Percentiles rank a stretch among this genome's conserved stretches.
Evolutionary conservation across 1,140 invertebrate genomes (phyloP).

Genomic region (Bicyclus anynana): DNA sequence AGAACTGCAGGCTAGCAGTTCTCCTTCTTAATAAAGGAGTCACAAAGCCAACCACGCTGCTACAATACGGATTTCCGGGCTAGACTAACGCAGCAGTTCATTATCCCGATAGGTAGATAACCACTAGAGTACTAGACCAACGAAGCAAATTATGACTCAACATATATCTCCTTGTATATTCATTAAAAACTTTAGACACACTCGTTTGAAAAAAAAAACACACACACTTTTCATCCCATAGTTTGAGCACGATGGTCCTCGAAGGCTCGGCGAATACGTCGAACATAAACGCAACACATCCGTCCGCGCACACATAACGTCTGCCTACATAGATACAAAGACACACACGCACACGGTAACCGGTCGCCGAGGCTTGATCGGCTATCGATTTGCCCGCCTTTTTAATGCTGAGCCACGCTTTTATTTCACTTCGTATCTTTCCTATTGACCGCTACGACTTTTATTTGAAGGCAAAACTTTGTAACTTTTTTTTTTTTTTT

Average conservation of each 20-base stretch:
- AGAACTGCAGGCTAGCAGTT: too few species aligned
- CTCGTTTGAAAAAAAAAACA: slow-evolving; percentile 1
- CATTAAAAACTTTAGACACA: too few species aligned
- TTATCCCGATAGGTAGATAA: too few species aligned
- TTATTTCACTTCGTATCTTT: not conserved
- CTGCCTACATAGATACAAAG: too few species aligned
- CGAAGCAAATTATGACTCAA: too few species aligned
- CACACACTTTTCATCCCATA: slow-evolving; percentile 24
- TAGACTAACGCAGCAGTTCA: too few species aligned
- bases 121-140: too few species aligned
- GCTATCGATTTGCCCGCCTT: slow-evolving; percentile 48
- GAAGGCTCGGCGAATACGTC: slow-evolving; percentile 41
- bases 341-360: slow-evolving; percentile 29
- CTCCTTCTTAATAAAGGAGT: too few species aligned
- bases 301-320: slow-evolving; percentile 40
- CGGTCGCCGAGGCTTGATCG: slow-evolving; percentile 45
- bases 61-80: too few species aligned
- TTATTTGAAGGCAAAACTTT: not conserved
- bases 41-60: too few species aligned
- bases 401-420: not conserved
- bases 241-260: slow-evolving; percentile 13
- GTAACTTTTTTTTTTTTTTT: too few species aligned
- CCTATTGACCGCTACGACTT: not conserved
- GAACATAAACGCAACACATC: slow-evolving; percentile 46
- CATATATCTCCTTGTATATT: too few species aligned